A percentile compares a stretch with the other conserved stretches of the same genome.
Evolutionary conservation across 2,113 vertebrate genomes (phyloP).

Genomic region (Pungitius pungitius): DNA sequence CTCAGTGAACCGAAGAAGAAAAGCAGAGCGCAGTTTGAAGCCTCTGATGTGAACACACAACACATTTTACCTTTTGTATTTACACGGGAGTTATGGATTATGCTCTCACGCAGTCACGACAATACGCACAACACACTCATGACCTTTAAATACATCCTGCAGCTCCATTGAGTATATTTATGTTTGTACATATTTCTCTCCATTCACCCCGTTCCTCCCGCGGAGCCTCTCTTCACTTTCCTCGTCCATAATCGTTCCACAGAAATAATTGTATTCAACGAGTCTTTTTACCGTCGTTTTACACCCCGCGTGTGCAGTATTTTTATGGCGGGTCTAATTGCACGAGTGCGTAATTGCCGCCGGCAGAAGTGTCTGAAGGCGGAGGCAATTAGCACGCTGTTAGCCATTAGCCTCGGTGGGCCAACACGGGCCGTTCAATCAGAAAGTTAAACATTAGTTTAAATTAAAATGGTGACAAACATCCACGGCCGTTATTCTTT

Average conservation of each 20-base stretch:
- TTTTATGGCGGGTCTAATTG: background rate
- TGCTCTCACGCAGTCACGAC: background rate
- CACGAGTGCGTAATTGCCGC: background rate
- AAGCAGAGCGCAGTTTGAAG: background rate
- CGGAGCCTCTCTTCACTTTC: background rate
- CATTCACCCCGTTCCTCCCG: background rate
- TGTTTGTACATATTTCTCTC: background rate
- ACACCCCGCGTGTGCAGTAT: background rate
- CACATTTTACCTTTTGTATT: background rate
- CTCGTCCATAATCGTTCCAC: background rate
- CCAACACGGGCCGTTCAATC: conserved; percentile 17
- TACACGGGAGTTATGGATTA: background rate
- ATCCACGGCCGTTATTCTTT: no score
- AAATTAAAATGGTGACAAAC: no score
- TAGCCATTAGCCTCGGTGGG: background rate
- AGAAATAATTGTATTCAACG: background rate
- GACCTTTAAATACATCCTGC: background rate
- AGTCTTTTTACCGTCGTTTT: background rate
- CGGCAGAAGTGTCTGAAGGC: conserved; percentile 12
- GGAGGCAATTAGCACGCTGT: conserved; percentile 19
- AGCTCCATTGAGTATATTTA: background rate
- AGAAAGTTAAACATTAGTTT: background rate
- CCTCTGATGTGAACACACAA: background rate
- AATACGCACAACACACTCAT: background rate
- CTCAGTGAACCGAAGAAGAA: background rate